phyloP scores from a whole-genome alignment of 2,888 invertebrate species.

The Malthinus seriepunctatus region DNA sequence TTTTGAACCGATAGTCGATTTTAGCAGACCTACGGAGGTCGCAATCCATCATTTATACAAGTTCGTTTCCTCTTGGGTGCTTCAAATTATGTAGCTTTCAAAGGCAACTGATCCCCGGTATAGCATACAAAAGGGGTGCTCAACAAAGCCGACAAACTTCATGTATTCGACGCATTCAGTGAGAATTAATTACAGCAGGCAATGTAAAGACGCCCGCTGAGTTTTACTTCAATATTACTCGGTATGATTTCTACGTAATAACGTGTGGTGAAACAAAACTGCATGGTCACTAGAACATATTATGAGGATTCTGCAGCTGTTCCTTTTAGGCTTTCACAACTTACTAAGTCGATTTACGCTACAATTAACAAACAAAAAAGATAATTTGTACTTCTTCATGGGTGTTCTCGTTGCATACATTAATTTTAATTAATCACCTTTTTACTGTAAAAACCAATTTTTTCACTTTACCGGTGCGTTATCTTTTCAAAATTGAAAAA shows the following conservation, averaged over 20 bases:
- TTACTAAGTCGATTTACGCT: constrained; percentile 14
- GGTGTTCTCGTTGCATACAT: background rate
- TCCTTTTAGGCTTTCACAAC: constrained; percentile 4
- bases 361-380: constrained; percentile 12
- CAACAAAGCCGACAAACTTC: constrained; percentile 29
- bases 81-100: constrained; percentile 33
- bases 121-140: constrained; percentile 25
- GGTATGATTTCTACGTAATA: constrained; percentile 28
- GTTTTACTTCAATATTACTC: constrained; percentile 31
- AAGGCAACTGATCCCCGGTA: constrained; percentile 31
- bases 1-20: constrained; percentile 37
- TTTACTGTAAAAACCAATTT: too few species aligned
- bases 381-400: constrained; percentile 9
- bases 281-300: constrained; percentile 22
- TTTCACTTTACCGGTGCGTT: too few species aligned
- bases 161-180: constrained; percentile 29
- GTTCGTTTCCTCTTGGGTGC: constrained; percentile 31
- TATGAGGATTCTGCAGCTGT: constrained; percentile 18
- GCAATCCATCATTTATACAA: constrained; percentile 38
- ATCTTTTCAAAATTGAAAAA: too few species aligned
- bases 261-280: constrained; percentile 30
- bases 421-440: too few species aligned
- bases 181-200: constrained; percentile 30
- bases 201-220: constrained; percentile 31
- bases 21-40: constrained; percentile 40